A percentile compares a stretch with the other conserved stretches of the same genome.
phyloP scores from a whole-genome alignment of 2,113 vertebrate genomes.

The Equus przewalskii region DNA sequence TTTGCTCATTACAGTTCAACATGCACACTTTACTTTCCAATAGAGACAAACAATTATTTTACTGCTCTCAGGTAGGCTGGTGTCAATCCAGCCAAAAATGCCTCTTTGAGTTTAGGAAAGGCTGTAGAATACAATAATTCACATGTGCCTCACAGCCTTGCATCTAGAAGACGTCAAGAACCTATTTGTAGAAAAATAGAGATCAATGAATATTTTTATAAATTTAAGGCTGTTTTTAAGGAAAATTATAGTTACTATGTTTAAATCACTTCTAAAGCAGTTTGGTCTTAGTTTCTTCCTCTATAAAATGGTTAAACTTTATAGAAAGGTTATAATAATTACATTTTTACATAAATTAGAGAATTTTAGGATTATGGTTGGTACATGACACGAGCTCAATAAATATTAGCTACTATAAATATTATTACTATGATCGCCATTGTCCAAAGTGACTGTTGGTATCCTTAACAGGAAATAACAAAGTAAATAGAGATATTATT shows the following conservation, averaged over 20 bases:
- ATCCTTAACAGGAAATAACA: neutral
- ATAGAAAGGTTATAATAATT: neutral
- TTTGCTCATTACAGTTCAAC: constrained; percentile 19
- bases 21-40: neutral
- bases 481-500: neutral
- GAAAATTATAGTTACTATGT: neutral
- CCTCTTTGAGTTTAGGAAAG: neutral
- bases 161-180: neutral
- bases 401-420: neutral
- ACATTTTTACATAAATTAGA: neutral
- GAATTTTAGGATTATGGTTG: neutral
- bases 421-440: neutral
- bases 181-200: neutral
- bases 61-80: neutral
- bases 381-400: too few species aligned
- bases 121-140: neutral
- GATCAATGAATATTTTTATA: neutral
- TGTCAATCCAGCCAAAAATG: neutral
- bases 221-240: neutral
- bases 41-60: neutral
- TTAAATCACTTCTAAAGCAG: neutral
- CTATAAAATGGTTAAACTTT: neutral
- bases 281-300: neutral
- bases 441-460: neutral
- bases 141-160: neutral